phyloP scores from a whole-genome alignment of 2,797 vertebrate genomes.

The Eutrigla gurnardus region DNA sequence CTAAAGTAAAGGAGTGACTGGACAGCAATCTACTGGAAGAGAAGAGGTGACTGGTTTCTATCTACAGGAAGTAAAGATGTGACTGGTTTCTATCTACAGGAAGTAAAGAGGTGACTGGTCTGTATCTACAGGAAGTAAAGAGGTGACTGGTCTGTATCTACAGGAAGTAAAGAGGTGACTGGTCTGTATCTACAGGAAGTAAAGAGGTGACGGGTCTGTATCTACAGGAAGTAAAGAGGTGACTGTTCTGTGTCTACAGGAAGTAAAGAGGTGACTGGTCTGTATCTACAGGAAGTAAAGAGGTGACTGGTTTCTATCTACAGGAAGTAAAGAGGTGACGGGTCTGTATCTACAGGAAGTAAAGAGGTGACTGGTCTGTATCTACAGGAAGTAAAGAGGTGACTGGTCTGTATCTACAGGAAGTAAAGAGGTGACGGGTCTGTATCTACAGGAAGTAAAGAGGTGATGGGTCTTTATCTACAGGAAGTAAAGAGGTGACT shows the following conservation, averaged over 20 bases:
- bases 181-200: constrained; percentile 24
- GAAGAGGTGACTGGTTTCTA: no score
- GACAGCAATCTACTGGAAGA: constrained; percentile 56
- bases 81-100: constrained; percentile 71
- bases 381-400: constrained; percentile 39
- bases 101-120: constrained; percentile 71
- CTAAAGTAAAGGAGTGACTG: constrained; percentile 3
- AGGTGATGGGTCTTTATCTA: constrained; percentile 67
- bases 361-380: constrained; percentile 66
- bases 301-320: constrained; percentile 58
- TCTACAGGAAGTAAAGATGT: constrained; percentile 39
- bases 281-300: constrained; percentile 73
- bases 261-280: constrained; percentile 57
- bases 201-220: constrained; percentile 56
- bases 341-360: constrained; percentile 72
- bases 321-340: constrained; percentile 51
- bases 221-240: constrained; percentile 77
- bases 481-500: background rate
- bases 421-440: constrained; percentile 71
- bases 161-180: constrained; percentile 74
- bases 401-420: constrained; percentile 71
- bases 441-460: constrained; percentile 22
- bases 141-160: constrained; percentile 68
- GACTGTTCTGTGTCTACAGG: constrained; percentile 1
- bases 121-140: constrained; percentile 22